Base-by-base conservation (phyloP, 2,113 vertebrate species). In the Anguilla japonica region DNA sequence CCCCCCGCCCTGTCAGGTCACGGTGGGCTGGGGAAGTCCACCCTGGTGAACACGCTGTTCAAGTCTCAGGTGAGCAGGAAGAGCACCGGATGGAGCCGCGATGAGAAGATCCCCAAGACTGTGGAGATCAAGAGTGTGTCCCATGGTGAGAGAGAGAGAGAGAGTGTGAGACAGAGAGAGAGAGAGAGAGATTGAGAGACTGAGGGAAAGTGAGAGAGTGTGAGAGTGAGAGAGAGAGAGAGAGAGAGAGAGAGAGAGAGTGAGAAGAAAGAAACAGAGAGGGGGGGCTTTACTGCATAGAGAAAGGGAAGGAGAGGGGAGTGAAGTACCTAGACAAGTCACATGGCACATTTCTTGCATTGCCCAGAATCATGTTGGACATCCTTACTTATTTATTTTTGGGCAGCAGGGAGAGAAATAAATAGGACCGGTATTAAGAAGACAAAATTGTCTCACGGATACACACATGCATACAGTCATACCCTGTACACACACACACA, bases 21-120 rank as follows among this genome's bases (percentile, higher is more conserved):
- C 93, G 98, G 98, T 0, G 98, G 98, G 56, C 93, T 99, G 57
- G 98, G 98, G 57, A 99, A 99, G 91, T 99, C 98, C 0, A 99
- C 98, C 0, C 71, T 99, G 91, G 95, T 99, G 83, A 99, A 99
- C 93, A 99, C 98, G 0, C 94, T 99, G 67, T 99, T 99, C 93
- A 99, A 99, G 94, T 99, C 98, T 88, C 98, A 99, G 93, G 97
- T 99, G 91, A 99, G 98, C 95, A 96, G 98, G 90, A 98, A 96
- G 93, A 97, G 94, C 78, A 96, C 96, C 8, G 96, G 97, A 60
- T 98, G 98, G 97, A 96, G 94, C 85, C 96, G 97, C 2, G 98
- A 99, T 83, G 98, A 99, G 90, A 99, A 99, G 94, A 97, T 99
- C 86, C 97, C 98, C 79, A 99, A 98, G 95, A 99, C 98, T 0